Evolutionary conservation across 2,113 vertebrate species (phyloP), one percentile per base, ranked within the genome.

Genomic region (Murina feae): DNA sequence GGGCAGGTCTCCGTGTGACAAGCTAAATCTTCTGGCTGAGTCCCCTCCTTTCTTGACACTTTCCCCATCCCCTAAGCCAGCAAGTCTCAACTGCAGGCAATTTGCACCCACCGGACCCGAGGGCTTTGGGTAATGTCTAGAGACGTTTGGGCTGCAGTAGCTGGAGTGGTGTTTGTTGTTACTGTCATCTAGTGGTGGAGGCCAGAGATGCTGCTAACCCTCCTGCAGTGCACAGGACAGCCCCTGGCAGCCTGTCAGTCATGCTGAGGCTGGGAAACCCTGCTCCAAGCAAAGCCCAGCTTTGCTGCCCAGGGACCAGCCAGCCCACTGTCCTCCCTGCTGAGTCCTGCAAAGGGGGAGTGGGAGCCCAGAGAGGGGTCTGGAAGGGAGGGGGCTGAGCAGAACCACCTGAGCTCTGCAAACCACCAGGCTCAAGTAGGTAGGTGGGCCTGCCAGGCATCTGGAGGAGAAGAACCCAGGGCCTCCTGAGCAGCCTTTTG

Each of bases 221-320:
- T 12, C 78, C 87, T 3, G 0, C 21, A 2, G 4, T 2, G 16
- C 21, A 4, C 44, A 17, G 51, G 47, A 14, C 3, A 18, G 60
- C 39, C n/a, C 53, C 58, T 14, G 18, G 1, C 13, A 9, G 8
- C 11, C 11, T 21, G 1, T 63, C 35, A 23, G 23, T 0, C 2
- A 17, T 49, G 51, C 23, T 30, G 10, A 92, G 28, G 39, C 37
- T 16, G 35, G 47, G 55, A 58, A 83, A 23, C 17, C 39, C n/a
- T 49, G 28, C 66, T 71, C 13, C 23, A 18, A 32, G 72, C 37
- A 44, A n/a, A 89, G 63, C n/a, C 74, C 3, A 23, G 37, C n/a
- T 51, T 60, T 37, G 35, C 11, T 11, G 37, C 21, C 39, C 14
- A 42, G 63, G 30, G 68, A 13, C 63, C 90, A 28, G 12, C 8